These are phyloP conservation scores for Salarias fasciatus DNA, from an alignment of 2,797 vertebrate genomes.

Conservation along the genomic window DNA sequence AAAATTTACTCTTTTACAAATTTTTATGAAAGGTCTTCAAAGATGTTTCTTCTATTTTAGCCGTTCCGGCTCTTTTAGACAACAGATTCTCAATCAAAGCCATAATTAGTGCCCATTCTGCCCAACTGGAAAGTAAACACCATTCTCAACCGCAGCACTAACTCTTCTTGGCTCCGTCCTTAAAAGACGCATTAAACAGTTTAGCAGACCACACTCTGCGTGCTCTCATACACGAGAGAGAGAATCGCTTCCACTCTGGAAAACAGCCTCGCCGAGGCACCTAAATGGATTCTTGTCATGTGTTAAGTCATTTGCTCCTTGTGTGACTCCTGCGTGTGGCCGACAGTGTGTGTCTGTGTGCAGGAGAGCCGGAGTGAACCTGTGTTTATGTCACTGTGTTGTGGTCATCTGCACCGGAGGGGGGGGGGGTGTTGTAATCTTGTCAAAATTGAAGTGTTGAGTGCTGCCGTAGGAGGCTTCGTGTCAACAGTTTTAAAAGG, in stretches of 20 bases:
- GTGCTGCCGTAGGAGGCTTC: constrained; percentile 35
- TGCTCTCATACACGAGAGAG: constrained; percentile 32
- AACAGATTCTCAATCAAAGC: no score
- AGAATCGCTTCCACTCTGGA: constrained; percentile 40
- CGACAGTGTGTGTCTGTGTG: background rate
- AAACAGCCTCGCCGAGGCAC: constrained; percentile 41
- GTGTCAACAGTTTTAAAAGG: constrained; percentile 50
- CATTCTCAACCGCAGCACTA: background rate
- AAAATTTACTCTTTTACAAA: no score
- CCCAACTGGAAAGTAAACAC: no score
- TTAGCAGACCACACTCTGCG: constrained; percentile 37
- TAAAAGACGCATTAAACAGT: constrained; percentile 46
- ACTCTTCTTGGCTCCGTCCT: constrained; percentile 31
- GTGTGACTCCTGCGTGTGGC: constrained; percentile 33
- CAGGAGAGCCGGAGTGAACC: background rate
- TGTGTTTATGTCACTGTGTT: constrained; percentile 33
- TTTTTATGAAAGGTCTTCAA: no score
- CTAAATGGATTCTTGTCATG: constrained; percentile 57
- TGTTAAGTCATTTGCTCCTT: constrained; percentile 54
- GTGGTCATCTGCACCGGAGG: constrained; percentile 42
- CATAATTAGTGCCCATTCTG: no score
- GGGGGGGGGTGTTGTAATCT: constrained; percentile 46
- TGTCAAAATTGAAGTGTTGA: constrained; percentile 50
- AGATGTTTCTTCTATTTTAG: no score
- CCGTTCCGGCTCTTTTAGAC: no score